Base-by-base conservation (phyloP, 1,140 invertebrate genomes). In the Pseudachorutes palmiensis region DNA sequence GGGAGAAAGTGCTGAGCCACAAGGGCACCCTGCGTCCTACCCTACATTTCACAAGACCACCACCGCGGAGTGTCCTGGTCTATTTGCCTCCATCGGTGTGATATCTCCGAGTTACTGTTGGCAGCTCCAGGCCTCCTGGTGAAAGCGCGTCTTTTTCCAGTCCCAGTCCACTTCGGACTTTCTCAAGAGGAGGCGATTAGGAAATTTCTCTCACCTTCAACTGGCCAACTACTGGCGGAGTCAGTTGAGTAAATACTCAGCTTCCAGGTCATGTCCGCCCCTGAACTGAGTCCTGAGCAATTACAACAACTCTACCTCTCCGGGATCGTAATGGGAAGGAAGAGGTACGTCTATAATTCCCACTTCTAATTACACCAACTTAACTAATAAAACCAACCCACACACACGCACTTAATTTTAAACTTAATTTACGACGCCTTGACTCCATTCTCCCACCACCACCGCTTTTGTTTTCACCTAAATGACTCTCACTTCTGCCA, bases 221-320 rank as follows among this genome's bases (percentile, higher is more conserved):
- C 51, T 24, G 9, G 9, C 24, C 51, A n/a, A n/a, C n/a, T n/a
- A n/a, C n/a, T n/a, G n/a, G n/a, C n/a, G n/a, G n/a, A n/a, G n/a
- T n/a, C n/a, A n/a, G n/a, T n/a, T n/a, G n/a, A n/a, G n/a, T n/a
- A n/a, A n/a, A 5, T 55, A 55, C 24, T 55, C 14, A 24, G 24
- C 12, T 26, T 19, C 5, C 12, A 5, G 24, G 51, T 26, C 58
- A 60, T 60, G 58, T 60, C 58, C 3, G 22, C n/a, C n/a, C n/a
- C 26, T 60, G 58, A 60, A 31, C 30, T 60, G 3, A 60, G 26
- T 60, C 22, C 58, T 5, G 58, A 60, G 58, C 58, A 60, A 60
- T 60, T 60, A 32, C 58, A 60, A 60, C 58, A 60, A 24, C 26
- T 60, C 30, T 60, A 60, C 30, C 58, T 28, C 58, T 60, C 58